Conservation (phyloP, 2,797 vertebrate species). For the Carapus acus region DNA sequence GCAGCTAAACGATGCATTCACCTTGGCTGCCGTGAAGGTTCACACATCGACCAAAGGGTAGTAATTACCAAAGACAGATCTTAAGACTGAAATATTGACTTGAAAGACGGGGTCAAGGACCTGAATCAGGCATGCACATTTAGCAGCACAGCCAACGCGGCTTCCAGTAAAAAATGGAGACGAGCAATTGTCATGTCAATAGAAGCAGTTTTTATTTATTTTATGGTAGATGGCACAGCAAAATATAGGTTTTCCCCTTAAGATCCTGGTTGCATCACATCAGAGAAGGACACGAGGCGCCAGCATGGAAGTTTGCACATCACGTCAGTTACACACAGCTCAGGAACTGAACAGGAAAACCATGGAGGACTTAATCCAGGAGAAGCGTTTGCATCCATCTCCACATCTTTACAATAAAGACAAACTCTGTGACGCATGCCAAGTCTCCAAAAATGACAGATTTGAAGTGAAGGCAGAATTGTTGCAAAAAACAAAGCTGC, state of each 20-base stretch:
- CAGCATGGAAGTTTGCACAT: conserved; percentile 41
- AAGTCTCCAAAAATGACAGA: conserved; percentile 23
- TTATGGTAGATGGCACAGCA: conserved; percentile 57
- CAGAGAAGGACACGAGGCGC: conserved; percentile 49
- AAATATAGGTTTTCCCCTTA: conserved; percentile 44
- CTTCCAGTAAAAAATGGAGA: no score
- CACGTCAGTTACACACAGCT: conserved; percentile 23
- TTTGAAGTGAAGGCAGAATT: conserved; percentile 40
- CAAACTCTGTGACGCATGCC: conserved; percentile 16
- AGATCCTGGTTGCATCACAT: conserved; percentile 54
- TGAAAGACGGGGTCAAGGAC: no score
- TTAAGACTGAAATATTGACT: no score
- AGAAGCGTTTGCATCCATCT: conserved; percentile 29
- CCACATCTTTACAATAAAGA: conserved; percentile 20
- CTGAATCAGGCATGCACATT: no score
- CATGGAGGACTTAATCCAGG: conserved; percentile 15
- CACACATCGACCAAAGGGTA: no score
- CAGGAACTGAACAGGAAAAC: conserved; percentile 26
- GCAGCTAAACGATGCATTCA: not conserved
- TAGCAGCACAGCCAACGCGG: no score
- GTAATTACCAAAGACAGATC: no score
- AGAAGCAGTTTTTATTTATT: conserved; percentile 67
- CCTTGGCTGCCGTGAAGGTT: not conserved
- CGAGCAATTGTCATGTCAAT: conserved; percentile 32
- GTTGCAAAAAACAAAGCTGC: conserved; percentile 33